Evolutionary conservation across 2,888 invertebrate species (phyloP), one percentile per base, ranked within the genome.

Genomic region (Julus scandinavius): DNA sequence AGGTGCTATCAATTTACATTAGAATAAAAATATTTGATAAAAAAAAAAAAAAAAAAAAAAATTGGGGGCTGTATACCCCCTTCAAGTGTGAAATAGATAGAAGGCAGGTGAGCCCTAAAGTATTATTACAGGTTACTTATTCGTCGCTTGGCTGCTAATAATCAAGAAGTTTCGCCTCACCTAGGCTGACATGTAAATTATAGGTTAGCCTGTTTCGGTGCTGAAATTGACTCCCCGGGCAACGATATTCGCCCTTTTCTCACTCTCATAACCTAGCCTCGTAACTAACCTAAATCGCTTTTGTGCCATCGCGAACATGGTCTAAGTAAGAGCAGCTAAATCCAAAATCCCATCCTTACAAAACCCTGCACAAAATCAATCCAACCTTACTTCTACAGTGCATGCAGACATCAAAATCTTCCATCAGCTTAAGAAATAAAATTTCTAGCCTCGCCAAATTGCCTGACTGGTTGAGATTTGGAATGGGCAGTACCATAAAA

Each of bases 61-160:
- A 63, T n/a, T 20, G n/a, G 20, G 15, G 20, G n/a, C 63, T 63
- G 63, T 1, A 63, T 6, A 63, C 63, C 20, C 63, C 63, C 63
- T 63, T 63, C 63, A 63, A 63, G 63, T 63, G 63, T 63, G 63
- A 63, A 63, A 63, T 63, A 63, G 63, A 63, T 63, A 63, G 63
- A 63, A 63, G 63, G 63, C 63, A 63, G 63, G 63, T 63, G 63
- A 63, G 63, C 63, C 63, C 63, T 15, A 63, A 9, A 63, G 63
- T 63, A 20, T 63, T 20, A 63, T 63, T 63, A 63, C 15, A 63
- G 63, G 63, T 63, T 63, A 63, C 63, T 63, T 63, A 63, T 63
- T 63, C 63, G 63, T 63, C 20, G 63, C 20, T 63, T 6, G 63
- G 63, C 63, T 63, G 63, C 20, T 63, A 63, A 63, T 63, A 63